Base-by-base conservation (phyloP, 2,113 vertebrate species). In the Tricholaema leucomelas region DNA sequence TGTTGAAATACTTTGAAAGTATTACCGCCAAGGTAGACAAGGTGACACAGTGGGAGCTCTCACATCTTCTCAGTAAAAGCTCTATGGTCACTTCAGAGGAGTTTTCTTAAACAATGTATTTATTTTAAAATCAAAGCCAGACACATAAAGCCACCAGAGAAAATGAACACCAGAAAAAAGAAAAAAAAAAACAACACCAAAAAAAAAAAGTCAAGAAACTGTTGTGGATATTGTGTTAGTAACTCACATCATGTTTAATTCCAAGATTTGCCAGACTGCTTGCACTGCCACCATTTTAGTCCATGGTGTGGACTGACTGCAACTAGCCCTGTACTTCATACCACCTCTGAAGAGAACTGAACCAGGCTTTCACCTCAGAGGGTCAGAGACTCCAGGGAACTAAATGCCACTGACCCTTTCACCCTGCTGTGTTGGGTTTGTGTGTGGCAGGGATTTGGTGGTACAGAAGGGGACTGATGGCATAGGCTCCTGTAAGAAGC, bases 221-320 rank as follows among this genome's bases (percentile, higher is more conserved):
- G n/a, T 58, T n/a, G 6, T 40, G 46, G 13, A 12, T 48, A 9
- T 25, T 36, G 1, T 38, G 15, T 15, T 81, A 54, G 15, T 40
- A 74, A 19, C 24, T 85, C 25, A 56, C 5, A 9, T 2, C 1
- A 0, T 30, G 10, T 42, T 91, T 71, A 71, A 28, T 33, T 28
- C 48, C 1, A 1, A 55, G 28, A 58, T 85, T 71, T 85, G 15
- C 4, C n/a, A 52, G 36, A 8, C n/a, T 61, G 8, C 10, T 86
- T 87, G 82, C 0, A 0, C 31, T 50, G 36, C 6, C 18, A 8
- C 5, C 0, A 0, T 59, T 46, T 28, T 44, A 61, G 7, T 5
- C 21, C 5, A 2, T 3, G 2, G 15, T 33, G 31, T 55, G 52
- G 20, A 56, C 21, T 16, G 36, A 12, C 14, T 9, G 4, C 1